These are phyloP conservation scores for Brachyrhaphis roseni DNA, from an alignment of 2,797 vertebrate species.

Conservation along the genomic window DNA sequence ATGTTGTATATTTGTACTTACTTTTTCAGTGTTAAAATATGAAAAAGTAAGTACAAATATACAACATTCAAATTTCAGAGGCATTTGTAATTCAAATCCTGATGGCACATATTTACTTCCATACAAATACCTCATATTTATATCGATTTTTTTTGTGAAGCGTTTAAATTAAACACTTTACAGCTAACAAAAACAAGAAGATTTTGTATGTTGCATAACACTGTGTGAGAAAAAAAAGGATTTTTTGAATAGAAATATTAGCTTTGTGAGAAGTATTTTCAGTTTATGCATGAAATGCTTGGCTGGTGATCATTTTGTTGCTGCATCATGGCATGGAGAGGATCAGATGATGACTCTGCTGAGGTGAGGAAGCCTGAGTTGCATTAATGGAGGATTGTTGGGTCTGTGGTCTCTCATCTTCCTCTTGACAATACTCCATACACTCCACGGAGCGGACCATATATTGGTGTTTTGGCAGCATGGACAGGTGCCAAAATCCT, in stretches of 20 bases:
- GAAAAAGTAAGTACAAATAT: too few relatives aligned
- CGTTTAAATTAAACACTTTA: neutral
- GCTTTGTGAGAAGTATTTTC: neutral
- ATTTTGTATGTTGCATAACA: neutral
- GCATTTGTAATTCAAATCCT: too few relatives aligned
- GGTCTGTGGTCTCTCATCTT: neutral
- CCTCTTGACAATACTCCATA: too few relatives aligned
- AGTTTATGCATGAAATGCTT: neutral
- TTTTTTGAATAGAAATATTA: neutral
- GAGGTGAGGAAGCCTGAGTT: neutral
- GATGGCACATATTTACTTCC: too few relatives aligned
- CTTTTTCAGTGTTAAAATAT: too few relatives aligned
- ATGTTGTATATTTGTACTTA: too few relatives aligned
- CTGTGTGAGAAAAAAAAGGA: neutral
- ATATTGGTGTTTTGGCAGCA: neutral
- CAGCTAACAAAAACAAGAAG: neutral
- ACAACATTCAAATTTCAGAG: too few relatives aligned
- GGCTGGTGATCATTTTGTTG: neutral
- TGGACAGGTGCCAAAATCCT: neutral
- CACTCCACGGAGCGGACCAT: too few relatives aligned
- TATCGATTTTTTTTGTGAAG: slow-evolving; percentile 3
- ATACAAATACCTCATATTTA: neutral
- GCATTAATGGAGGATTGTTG: neutral
- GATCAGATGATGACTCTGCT: neutral
- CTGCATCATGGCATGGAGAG: neutral